Base-by-base conservation (phyloP, 2,888 invertebrate genomes). In the Limenitis camilla region DNA sequence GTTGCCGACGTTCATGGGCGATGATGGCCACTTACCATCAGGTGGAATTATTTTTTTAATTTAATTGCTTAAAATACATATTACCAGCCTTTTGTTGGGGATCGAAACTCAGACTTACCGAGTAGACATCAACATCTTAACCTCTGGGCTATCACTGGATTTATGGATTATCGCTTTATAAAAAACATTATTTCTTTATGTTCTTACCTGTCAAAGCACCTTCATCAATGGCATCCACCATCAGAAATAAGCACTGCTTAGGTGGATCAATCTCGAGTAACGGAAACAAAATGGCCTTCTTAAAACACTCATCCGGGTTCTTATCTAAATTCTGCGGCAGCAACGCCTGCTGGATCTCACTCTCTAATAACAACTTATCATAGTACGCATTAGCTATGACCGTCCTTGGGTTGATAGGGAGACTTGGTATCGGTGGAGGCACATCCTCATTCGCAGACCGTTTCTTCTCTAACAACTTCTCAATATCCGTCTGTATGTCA, bases 201-300 rank as follows among this genome's bases (percentile, higher is more conserved):
- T n/a, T n/a, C n/a, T n/a, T 32, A 81, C 81, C 72, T 35, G 64
- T 67, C 4, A 54, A 31, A 36, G 64, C 58, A 0, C 76, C 77
- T 69, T 98, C 97, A 72, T 98, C 97, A 27, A 98, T 94, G 0
- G 96, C 97, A 72, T 98, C 98, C 1, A 98, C 95, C 6, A 98
- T 81, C 40, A 98, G 86, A 65, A 97, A 93, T 51, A 96, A 84
- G 19, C 93, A 93, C 52, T 94, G 94, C 71, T 95, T 94, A 0
- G 97, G 96, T 4, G 96, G 94, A 53, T 93, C 94, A 6, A 97
- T 91, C 72, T 96, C 95, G 39, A 95, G 78, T 30, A 98, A 84
- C 0, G 98, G 98, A 67, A 95, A 94, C 11, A 98, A 81, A 0
- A 98, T 86, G 0, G 96, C 95, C 68, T 94, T 92, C 69, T 96